Evolutionary conservation across 2,888 invertebrate genomes (phyloP), one percentile per base, ranked within the genome.

Genomic region (Pegoplata infirma): DNA sequence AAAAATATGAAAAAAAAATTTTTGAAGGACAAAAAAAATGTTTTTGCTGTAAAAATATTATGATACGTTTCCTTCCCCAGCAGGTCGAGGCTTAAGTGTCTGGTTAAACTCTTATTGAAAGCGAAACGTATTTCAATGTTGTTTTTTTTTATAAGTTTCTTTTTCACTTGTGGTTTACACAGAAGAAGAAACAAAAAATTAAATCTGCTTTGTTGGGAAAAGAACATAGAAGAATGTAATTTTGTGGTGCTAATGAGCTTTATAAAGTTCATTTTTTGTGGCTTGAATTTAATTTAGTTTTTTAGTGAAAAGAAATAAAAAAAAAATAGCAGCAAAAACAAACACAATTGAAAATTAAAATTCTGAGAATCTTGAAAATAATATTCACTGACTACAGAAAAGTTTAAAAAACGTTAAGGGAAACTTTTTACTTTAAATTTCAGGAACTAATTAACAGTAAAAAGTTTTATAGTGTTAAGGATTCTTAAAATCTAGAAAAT

Each of bases 181-280:
- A 14, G 12, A 25, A 53, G 14, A 46, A 2, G 46, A 10, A 56
- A 16, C n/a, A 17, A 58, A 5, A 63, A 36, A 51, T 19, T 14
- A 64, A 32, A 32, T 47, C 12, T 36, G 16, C 1, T 6, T 6
- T 16, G n/a, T n/a, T n/a, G 21, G 25, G 14, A 40, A n/a, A 5
- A n/a, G 4, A n/a, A 16, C 5, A 32, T 7, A 47, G 16, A 23
- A 49, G 40, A 69, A 59, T 4, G 58, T 68, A 58, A 68, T 69
- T 69, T 69, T 49, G 49, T 59, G 69, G 51, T 40, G 59, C 40
- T 59, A 69, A 69, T 59, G 59, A 69, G 59, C 59, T 59, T 69
- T 51, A 58, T 16, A 49, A 59, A 69, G 40, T 69, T 51, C 23
- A 51, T 36, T 69, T 69, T 49, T 44, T 69, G 69, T 69, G 51